Evolutionary conservation across 2,888 invertebrate species (phyloP).

Genomic region (Tineola bisselliella): DNA sequence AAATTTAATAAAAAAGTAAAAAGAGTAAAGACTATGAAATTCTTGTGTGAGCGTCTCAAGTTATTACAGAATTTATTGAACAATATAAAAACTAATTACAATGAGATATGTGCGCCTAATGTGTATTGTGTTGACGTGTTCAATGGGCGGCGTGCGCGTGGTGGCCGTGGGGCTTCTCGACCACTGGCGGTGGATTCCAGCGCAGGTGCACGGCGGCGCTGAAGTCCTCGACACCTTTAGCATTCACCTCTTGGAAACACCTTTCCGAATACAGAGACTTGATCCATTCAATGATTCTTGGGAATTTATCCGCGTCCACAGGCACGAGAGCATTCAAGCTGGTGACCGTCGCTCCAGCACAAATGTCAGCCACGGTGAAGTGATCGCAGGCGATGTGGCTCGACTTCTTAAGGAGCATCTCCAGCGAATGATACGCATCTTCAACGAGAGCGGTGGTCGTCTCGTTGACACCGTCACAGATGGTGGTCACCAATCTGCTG

Average conservation of each 20-base stretch:
- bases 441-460: constrained; percentile 21
- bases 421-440: constrained; percentile 28
- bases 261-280: constrained; percentile 22
- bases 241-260: constrained; percentile 29
- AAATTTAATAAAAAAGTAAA: neutral
- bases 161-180: neutral
- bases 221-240: constrained; percentile 23
- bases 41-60: too few species aligned
- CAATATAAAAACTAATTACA: neutral
- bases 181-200: neutral
- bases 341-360: constrained; percentile 26
- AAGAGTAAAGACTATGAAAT: neutral
- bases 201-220: neutral
- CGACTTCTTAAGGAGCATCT: constrained; percentile 28
- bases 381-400: constrained; percentile 25
- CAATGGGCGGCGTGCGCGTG: neutral
- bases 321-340: constrained; percentile 26
- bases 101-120: neutral
- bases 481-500: constrained; percentile 18
- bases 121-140: neutral
- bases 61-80: too few species aligned
- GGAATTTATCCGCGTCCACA: constrained; percentile 22
- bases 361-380: constrained; percentile 33
- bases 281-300: constrained; percentile 26
- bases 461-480: constrained; percentile 18